A percentile compares a stretch with the other conserved stretches of the same genome.
phyloP scores from a whole-genome alignment of 2,113 vertebrate genomes.

The Sander lucioperca region DNA sequence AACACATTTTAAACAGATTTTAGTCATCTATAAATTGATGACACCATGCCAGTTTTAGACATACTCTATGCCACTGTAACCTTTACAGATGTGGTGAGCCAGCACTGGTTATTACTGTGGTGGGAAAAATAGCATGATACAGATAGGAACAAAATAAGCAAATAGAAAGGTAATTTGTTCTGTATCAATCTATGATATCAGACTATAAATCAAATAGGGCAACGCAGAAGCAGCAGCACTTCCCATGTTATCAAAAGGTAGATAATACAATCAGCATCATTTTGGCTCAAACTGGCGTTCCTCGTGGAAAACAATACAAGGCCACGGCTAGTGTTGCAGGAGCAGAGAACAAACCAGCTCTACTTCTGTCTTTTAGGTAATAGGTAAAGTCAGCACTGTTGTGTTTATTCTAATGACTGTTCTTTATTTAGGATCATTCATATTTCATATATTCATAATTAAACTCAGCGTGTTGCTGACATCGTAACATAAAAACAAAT shows the following conservation, averaged over 20 bases:
- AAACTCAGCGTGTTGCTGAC: neutral
- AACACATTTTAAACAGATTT: conserved; percentile 59
- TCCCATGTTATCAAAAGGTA: conserved; percentile 9
- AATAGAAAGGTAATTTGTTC: conserved; percentile 30
- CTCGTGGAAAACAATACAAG: neutral
- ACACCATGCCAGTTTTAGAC: conserved; percentile 48
- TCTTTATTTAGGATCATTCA: neutral
- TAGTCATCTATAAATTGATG: conserved; percentile 63
- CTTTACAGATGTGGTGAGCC: conserved; percentile 49
- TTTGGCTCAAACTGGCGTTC: conserved; percentile 27
- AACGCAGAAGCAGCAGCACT: neutral
- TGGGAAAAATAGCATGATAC: conserved; percentile 43
- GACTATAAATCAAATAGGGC: conserved; percentile 42
- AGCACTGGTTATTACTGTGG: conserved; percentile 39
- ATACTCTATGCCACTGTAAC: conserved; percentile 36
- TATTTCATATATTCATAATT: neutral
- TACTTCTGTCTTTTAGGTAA: neutral
- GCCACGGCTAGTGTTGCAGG: neutral
- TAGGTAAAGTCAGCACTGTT: neutral
- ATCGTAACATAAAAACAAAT: neutral
- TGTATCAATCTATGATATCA: conserved; percentile 40
- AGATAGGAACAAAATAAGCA: conserved; percentile 40
- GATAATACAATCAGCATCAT: conserved; percentile 16
- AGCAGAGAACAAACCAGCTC: neutral
- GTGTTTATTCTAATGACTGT: neutral